These are phyloP conservation scores for Bradypodion pumilum DNA, from an alignment of 2,797 vertebrate species.

Conservation along the genomic window DNA sequence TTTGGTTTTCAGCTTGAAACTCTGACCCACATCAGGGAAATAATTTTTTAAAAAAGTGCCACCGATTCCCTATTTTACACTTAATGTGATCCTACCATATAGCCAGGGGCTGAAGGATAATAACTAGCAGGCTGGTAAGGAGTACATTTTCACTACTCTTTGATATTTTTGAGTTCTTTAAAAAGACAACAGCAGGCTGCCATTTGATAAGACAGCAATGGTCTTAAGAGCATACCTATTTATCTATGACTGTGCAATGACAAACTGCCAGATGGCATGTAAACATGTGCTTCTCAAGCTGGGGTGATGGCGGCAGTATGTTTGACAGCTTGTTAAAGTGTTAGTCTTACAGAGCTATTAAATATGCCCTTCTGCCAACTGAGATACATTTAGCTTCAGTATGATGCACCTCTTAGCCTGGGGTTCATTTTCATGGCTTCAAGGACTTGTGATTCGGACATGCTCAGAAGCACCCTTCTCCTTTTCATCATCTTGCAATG, in stretches of 20 bases:
- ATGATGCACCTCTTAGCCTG: too few species aligned
- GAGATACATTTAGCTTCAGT: not conserved
- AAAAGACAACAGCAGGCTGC: rapidly evolving
- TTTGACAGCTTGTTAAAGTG: rapidly evolving
- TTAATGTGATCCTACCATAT: not conserved
- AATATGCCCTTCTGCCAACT: rapidly evolving
- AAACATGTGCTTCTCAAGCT: not conserved
- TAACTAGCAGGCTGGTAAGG: too few species aligned
- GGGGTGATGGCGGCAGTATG: not conserved
- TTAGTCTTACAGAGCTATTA: rapidly evolving
- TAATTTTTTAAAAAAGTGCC: not conserved
- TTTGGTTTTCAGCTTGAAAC: not conserved
- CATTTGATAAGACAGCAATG: not conserved
- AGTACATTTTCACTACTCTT: not conserved
- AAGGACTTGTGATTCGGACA: too few species aligned
- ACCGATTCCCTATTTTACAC: too few species aligned
- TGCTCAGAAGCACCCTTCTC: too few species aligned
- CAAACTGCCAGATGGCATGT: not conserved
- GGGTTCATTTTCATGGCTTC: too few species aligned
- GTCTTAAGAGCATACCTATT: not conserved
- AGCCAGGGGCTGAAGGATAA: too few species aligned
- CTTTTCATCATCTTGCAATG: too few species aligned
- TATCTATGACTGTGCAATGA: not conserved
- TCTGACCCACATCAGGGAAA: not conserved
- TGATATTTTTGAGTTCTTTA: not conserved